These are phyloP conservation scores for Sminthurides aquaticus DNA, from an alignment of 2,888 invertebrate species.

Conservation along the genomic window DNA sequence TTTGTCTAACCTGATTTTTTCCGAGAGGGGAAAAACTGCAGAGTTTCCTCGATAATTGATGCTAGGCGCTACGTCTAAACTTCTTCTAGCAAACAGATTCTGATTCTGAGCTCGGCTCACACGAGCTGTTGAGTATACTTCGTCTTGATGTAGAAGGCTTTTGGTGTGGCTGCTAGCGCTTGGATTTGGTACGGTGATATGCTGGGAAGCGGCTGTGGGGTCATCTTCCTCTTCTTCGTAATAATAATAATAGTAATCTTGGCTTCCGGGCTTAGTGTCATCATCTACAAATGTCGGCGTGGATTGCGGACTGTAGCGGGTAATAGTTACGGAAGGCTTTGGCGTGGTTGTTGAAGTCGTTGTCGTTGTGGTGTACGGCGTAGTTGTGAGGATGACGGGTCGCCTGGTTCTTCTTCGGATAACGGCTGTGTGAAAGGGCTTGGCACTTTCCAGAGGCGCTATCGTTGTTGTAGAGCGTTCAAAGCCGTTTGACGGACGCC, in stretches of 20 bases:
- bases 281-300: slow-evolving; percentile 13
- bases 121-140: background rate
- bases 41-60: slow-evolving; percentile 6
- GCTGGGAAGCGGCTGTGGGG: slow-evolving; percentile 53
- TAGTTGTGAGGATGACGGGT: slow-evolving; percentile 20
- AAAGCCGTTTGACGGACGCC: slow-evolving; percentile 17
- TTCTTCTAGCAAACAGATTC: slow-evolving; percentile 34
- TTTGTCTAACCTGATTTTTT: slow-evolving; percentile 54
- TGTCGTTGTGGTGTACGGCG: slow-evolving; percentile 24
- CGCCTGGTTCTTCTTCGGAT: slow-evolving; percentile 24
- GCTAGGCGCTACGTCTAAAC: slow-evolving; percentile 21
- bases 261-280: slow-evolving; percentile 14
- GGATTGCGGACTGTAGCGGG: slow-evolving; percentile 15
- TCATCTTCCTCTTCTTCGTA: slow-evolving; percentile 59
- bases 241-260: slow-evolving; percentile 41
- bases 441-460: slow-evolving; percentile 8
- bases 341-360: slow-evolving; percentile 28
- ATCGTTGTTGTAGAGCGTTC: slow-evolving; percentile 17
- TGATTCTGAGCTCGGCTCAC: slow-evolving; percentile 11
- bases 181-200: background rate
- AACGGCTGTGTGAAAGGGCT: slow-evolving; percentile 25
- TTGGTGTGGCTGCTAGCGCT: background rate
- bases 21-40: slow-evolving; percentile 39
- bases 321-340: slow-evolving; percentile 19
- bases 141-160: slow-evolving; percentile 4